phyloP scores from a whole-genome alignment of 2,888 invertebrate genomes.

The Xanthorhoe designata region DNA sequence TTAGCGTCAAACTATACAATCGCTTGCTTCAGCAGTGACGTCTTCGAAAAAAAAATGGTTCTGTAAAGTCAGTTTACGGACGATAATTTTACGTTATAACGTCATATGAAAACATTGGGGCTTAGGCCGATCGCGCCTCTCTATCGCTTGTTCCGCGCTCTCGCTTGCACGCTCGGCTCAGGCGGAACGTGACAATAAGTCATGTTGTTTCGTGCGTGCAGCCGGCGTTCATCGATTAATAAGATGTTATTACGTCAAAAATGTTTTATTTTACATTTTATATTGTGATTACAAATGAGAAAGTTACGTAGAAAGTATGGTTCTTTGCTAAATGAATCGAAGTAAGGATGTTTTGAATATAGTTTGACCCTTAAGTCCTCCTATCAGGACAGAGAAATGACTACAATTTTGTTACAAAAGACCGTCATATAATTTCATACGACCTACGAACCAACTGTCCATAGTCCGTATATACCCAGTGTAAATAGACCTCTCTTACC shows the following conservation, averaged over 20 bases:
- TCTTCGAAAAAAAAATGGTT: not conserved
- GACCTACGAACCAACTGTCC: constrained; percentile 46
- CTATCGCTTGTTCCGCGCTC: too few relatives aligned
- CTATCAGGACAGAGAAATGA: constrained; percentile 50
- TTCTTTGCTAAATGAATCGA: not conserved
- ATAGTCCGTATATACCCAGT: constrained; percentile 41
- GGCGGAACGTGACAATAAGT: too few relatives aligned
- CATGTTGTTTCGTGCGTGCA: too few relatives aligned
- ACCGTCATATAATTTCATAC: constrained; percentile 55
- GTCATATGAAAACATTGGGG: too few relatives aligned
- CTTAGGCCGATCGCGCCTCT: too few relatives aligned
- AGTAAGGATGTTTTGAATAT: not conserved
- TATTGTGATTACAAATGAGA: not conserved
- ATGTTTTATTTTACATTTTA: not conserved
- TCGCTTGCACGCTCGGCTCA: too few relatives aligned
- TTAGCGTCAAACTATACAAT: not conserved
- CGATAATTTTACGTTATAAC: too few relatives aligned
- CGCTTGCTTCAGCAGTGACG: not conserved
- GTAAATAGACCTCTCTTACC: constrained; percentile 40
- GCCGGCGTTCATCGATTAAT: too few relatives aligned
- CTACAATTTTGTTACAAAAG: constrained; percentile 57
- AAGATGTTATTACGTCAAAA: too few relatives aligned
- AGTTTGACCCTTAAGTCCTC: constrained; percentile 27
- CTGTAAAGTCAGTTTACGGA: too few relatives aligned
- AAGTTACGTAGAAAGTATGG: not conserved